Evolutionary conservation across 2,113 vertebrate species (phyloP), one percentile per base, ranked within the genome.

Genomic region (Coryphaenoides rupestris): DNA sequence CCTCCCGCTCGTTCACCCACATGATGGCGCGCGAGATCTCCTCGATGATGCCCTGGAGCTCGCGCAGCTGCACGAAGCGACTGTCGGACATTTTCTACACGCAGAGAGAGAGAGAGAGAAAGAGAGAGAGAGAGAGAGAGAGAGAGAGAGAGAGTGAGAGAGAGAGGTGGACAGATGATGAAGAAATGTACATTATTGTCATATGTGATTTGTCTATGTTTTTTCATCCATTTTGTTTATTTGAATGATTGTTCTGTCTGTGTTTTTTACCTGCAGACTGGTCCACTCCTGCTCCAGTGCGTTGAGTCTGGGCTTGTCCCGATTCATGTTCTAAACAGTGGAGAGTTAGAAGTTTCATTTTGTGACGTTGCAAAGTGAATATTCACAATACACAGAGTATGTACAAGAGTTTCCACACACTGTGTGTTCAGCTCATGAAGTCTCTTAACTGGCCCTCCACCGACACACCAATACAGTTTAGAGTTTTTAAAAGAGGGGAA

Each of bases 1-100:
- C 97, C 79, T 98, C 97, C 0, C 84, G 91, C 74, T 96, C 95
- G 6, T 99, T 99, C 81, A 99, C 97, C 97, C 97, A 99, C 93
- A 99, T 98, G 86, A 99, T 99, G 84, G 94, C 95, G 1, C 74
- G 82, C 74, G 92, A 96, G 6, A 95, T 93, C 68, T 95, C 95
- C 55, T 93, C 90, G 19, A 99, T 94, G 84, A 99, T 95, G 82
- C 62, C 86, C 88, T 95, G 92, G 62, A 99, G 92, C 1, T 96
- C 95, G 0, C 89, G 90, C 67, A 98, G 91, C 47, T 99, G 95
- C 69, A 71, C 81, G 77, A 89, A 74, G 47, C 94, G 94, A 63
- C 79, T 87, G 57, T 90, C 89, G 33, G 96, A 98, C 1, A 92
- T 89, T 95, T 96, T 98, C 97, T 98, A 70, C 67, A 50, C 2